A percentile compares a stretch with the other conserved stretches of the same genome.
Evolutionary conservation across 2,113 vertebrate genomes (phyloP).

Genomic region (Candoia aspera): DNA sequence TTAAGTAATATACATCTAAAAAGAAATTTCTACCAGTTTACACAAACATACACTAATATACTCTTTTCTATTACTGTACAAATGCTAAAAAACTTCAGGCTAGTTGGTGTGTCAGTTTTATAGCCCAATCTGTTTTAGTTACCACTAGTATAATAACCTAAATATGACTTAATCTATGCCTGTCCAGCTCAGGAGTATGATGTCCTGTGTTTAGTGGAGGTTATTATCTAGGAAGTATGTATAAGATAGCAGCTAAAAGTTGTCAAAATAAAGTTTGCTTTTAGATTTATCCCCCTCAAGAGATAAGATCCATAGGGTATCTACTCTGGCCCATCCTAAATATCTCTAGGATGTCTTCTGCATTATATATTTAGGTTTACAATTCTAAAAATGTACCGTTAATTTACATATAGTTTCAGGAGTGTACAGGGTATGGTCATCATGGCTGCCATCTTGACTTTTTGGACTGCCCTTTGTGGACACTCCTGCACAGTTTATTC

Average conservation of each 20-base stretch:
- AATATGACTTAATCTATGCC: background rate
- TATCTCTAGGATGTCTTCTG: background rate
- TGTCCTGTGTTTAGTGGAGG: background rate
- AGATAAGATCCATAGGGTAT: slow-evolving; percentile 6
- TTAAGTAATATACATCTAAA: too few species aligned
- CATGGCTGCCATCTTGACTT: too few species aligned
- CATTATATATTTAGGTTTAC: background rate
- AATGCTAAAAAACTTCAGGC: background rate
- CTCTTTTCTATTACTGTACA: background rate
- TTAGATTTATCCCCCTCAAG: background rate
- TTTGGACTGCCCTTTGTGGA: too few species aligned
- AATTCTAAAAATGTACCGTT: slow-evolving; percentile 4
- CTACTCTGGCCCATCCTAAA: background rate
- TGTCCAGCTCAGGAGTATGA: background rate
- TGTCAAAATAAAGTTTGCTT: background rate
- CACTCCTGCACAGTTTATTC: background rate
- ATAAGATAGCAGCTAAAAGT: background rate
- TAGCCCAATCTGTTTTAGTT: background rate
- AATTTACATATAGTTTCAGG: background rate
- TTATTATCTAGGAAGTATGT: background rate
- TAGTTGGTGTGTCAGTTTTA: background rate
- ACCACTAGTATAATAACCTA: background rate
- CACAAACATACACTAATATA: background rate
- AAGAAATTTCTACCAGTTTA: background rate
- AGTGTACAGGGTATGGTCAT: too few species aligned